Base-by-base conservation (phyloP, 2,797 vertebrate species). In the Cephalopachus bancanus region DNA sequence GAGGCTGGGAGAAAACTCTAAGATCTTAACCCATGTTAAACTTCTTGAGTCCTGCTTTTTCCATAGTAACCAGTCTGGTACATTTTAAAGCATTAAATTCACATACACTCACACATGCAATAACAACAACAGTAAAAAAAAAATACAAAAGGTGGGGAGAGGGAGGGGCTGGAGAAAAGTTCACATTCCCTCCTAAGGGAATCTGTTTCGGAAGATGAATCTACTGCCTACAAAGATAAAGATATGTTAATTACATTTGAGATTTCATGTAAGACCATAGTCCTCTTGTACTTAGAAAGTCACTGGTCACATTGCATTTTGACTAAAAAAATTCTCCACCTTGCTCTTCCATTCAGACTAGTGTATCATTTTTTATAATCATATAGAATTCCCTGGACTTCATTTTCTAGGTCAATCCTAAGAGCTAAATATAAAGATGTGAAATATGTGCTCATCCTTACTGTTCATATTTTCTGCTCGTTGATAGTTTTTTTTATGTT, bases 341-440 rank as follows among this genome's bases (percentile, higher is more conserved):
- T 75, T 95, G 74, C 72, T 96, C 37, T 86, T 65, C 72, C 14
- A 67, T 93, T 75, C 65, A 89, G 97, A 95, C 19, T 49, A 74
- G 64, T 92, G 7, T 94, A 93, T 83, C 57, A 92, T 97, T 97
- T 94, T 93, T 90, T 19, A 79, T 85, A 75, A 95, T 96, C 90
- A 24, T 75, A 91, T 53, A 97, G 57, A 65, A 7, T 59, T 87
- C 15, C 28, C 49, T 30, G 67, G 19, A 55, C 19, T 72, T 97
- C 44, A 65, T 94, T 84, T 86, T 95, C 24, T 11, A 78, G 9
- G 24, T 85, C 76, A 86, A 81, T 87, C 33, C 49, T 71, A 44
- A 92, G 10, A 81, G 17, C 14, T 24, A 93, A 80, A 67, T 75
- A 69, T 11, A 93, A 84, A 69, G 19, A 24, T 74, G 49, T 33